Conservation (phyloP, 2,797 vertebrate genomes). For the Lepilemur septentrionalis region DNA sequence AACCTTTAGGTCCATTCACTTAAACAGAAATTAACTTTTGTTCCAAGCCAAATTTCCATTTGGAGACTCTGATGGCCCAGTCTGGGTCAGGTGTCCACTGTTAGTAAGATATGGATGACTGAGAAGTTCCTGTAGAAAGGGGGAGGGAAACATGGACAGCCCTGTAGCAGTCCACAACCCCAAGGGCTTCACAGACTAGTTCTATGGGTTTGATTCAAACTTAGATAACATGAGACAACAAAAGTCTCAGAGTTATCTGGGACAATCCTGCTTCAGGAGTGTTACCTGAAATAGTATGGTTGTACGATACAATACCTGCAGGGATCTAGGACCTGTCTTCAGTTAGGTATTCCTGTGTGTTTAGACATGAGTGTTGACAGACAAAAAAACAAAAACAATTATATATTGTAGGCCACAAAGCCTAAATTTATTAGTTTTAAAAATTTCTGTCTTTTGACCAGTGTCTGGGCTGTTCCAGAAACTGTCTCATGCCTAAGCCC, state of each 20-base stretch:
- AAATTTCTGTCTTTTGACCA: neutral
- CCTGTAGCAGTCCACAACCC: neutral
- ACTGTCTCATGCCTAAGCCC: neutral
- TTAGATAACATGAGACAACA: neutral
- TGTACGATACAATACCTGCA: neutral
- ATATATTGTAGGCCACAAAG: neutral
- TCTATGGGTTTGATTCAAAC: neutral
- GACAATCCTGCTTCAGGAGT: neutral
- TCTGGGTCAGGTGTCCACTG: neutral
- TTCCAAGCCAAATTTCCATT: neutral
- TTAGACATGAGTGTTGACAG: neutral
- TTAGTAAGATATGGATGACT: neutral
- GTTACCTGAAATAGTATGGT: neutral
- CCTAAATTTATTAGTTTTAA: neutral
- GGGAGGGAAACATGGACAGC: neutral
- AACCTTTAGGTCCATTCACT: neutral
- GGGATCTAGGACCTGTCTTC: neutral
- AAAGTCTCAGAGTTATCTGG: neutral
- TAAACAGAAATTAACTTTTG: neutral
- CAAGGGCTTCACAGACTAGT: neutral
- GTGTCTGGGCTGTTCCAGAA: neutral
- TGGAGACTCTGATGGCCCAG: neutral
- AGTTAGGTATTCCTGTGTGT: neutral
- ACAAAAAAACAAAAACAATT: neutral
- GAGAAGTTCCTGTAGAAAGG: neutral